Evolutionary conservation across 2,888 invertebrate species (phyloP), one percentile per base, ranked within the genome.

Genomic region (Drosophila dives): DNA sequence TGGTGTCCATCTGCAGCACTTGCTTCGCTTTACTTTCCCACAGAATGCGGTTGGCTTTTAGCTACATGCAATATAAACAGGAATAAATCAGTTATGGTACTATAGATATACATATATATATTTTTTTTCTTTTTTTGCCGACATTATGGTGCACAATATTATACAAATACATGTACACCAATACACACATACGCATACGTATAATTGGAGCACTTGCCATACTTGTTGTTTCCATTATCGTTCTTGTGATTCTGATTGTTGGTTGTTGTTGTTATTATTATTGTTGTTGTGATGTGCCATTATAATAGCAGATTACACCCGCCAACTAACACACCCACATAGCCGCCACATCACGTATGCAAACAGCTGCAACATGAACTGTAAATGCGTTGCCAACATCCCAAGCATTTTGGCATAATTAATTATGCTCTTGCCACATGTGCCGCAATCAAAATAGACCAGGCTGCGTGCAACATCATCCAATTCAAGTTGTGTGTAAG

Each of bases 21-120:
- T 93, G 90, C 70, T 93, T 92, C 20, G 93, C 93, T 77, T 93
- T 93, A 90, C 90, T 92, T 90, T 93, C 93, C 93, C 93, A 93
- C 65, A 93, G 85, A 72, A 91, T 90, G 80, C 92, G 92, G 90
- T 93, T 93, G 64, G 92, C 93, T 89, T 92, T 93, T 87, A 93
- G 90, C 93, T 93, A 67, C 1, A 73, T 17, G 23, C 20, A 62
- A 67, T 42, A 50, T 12, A 62, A 64, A 38, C 49, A 45, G n/a
- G 32, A 62, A 66, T 58, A 29, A 64, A 23, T 45, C 45, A 45
- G 51, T 67, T 63, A 75, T 60, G 32, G 3, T 33, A 32, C 11
- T 34, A 45, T 20, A 10, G 8, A 59, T 36, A 45, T 17, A 33
- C 33, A 15, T 8, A n/a, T 12, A n/a, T 26, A 5, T 29, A 36